These are phyloP conservation scores for Neoniphon sammara DNA, from an alignment of 2,797 vertebrate species.

Conservation along the genomic window DNA sequence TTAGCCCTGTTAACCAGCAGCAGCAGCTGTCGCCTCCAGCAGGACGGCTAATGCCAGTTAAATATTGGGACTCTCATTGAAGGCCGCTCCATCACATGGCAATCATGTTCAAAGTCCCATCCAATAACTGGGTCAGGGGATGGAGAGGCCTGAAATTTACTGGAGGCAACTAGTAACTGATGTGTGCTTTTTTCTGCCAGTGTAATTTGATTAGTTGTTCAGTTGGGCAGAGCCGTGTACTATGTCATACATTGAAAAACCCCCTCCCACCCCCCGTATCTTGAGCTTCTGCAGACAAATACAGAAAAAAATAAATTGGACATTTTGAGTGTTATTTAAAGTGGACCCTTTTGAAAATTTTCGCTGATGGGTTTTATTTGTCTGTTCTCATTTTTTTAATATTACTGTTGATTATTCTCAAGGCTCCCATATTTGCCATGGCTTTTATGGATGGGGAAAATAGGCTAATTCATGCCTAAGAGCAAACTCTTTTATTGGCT, in stretches of 20 bases:
- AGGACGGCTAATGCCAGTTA: constrained; percentile 6
- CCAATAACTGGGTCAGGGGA: constrained; percentile 2
- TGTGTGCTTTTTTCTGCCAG: neutral
- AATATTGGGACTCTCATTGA: constrained; percentile 11
- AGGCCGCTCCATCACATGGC: constrained; percentile 10
- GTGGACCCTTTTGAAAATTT: neutral
- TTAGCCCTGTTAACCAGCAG: constrained; percentile 30
- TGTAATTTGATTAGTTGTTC: constrained; percentile 14
- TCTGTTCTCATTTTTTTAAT: neutral
- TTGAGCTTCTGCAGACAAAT: neutral
- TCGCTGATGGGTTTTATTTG: neutral
- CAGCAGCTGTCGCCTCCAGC: constrained; percentile 21
- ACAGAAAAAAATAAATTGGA: neutral
- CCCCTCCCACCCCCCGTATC: neutral
- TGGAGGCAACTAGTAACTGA: neutral
- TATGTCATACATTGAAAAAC: too few species aligned
- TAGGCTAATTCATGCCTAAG: neutral
- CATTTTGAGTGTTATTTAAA: neutral
- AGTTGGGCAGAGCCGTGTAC: neutral
- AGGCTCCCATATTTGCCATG: neutral
- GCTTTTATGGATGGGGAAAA: neutral
- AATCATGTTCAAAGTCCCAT: neutral
- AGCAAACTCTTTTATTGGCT: neutral
- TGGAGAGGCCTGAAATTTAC: neutral
- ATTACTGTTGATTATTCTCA: neutral